Conservation (phyloP, 2,888 invertebrate species). For the Melikaiella ostensackeni region DNA sequence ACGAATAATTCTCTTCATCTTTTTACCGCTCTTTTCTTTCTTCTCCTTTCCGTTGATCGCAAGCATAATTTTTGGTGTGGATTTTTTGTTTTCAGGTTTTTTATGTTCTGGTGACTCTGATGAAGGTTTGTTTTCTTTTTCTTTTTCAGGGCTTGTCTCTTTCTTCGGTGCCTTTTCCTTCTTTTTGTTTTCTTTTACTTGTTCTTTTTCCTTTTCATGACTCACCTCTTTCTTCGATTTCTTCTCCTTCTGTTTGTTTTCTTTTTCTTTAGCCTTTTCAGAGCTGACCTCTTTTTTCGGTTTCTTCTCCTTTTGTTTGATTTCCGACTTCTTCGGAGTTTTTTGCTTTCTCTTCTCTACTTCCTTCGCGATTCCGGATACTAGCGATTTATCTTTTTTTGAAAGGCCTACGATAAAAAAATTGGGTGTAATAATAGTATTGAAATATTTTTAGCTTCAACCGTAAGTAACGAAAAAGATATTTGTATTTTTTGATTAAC, state of each 20-base stretch:
- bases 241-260: neutral
- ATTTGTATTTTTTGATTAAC: too few relatives aligned
- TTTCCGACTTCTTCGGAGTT: slow-evolving; percentile 14
- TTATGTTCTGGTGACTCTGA: slow-evolving; percentile 44
- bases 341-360: slow-evolving; percentile 33
- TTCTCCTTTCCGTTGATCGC: slow-evolving; percentile 31
- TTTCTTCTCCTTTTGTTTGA: slow-evolving; percentile 42
- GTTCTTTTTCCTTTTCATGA: slow-evolving; percentile 49
- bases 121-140: slow-evolving; percentile 54
- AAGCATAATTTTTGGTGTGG: slow-evolving; percentile 55
- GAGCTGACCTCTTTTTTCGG: slow-evolving; percentile 46
- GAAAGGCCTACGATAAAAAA: neutral
- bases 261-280: slow-evolving; percentile 47
- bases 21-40: slow-evolving; percentile 41
- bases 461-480: too few relatives aligned
- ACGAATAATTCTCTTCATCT: slow-evolving; percentile 48
- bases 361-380: slow-evolving; percentile 35
- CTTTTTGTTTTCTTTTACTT: neutral
- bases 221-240: slow-evolving; percentile 46
- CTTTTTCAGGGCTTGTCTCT: slow-evolving; percentile 45
- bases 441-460: too few relatives aligned
- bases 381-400: slow-evolving; percentile 42
- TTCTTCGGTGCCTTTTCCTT: slow-evolving; percentile 42
- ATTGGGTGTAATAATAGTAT: neutral
- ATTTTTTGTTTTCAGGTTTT: slow-evolving; percentile 55